These are phyloP conservation scores for Rhombomys opimus DNA, from an alignment of 2,113 vertebrate genomes.

Conservation along the genomic window DNA sequence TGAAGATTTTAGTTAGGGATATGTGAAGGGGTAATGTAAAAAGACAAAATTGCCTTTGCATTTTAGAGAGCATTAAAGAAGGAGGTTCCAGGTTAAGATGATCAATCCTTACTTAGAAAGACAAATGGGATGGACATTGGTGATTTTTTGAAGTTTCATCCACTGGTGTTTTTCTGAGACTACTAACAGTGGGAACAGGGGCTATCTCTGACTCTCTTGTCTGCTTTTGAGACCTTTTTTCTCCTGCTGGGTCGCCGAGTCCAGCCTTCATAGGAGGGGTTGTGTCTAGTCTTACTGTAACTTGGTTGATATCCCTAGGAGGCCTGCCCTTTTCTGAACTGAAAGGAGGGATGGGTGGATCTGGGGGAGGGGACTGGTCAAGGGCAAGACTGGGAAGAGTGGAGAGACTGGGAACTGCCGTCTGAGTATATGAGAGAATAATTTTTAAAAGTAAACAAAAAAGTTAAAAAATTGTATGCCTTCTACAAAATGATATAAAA, in stretches of 20 bases:
- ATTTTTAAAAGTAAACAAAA: not conserved
- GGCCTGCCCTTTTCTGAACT: not conserved
- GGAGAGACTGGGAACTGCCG: not conserved
- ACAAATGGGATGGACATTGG: no score
- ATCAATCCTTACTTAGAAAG: no score
- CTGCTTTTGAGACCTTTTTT: not conserved
- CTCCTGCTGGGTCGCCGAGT: not conserved
- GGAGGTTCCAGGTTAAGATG: no score
- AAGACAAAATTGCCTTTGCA: not conserved
- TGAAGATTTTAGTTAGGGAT: not conserved
- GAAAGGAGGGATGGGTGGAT: not conserved
- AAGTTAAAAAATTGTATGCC: not conserved
- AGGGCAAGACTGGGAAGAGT: not conserved
- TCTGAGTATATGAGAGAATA: not conserved
- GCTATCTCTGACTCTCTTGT: not conserved
- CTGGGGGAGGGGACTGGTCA: not conserved
- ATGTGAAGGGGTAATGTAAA: not conserved
- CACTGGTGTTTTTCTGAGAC: not conserved
- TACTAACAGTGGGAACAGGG: not conserved
- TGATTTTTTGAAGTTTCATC: not conserved
- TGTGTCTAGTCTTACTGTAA: not conserved
- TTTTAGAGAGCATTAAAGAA: not conserved
- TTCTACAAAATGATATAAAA: not conserved
- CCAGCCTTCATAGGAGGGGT: not conserved
- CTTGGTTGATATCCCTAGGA: not conserved